Conservation (phyloP, 2,113 vertebrate genomes). For the Labeo catla region DNA sequence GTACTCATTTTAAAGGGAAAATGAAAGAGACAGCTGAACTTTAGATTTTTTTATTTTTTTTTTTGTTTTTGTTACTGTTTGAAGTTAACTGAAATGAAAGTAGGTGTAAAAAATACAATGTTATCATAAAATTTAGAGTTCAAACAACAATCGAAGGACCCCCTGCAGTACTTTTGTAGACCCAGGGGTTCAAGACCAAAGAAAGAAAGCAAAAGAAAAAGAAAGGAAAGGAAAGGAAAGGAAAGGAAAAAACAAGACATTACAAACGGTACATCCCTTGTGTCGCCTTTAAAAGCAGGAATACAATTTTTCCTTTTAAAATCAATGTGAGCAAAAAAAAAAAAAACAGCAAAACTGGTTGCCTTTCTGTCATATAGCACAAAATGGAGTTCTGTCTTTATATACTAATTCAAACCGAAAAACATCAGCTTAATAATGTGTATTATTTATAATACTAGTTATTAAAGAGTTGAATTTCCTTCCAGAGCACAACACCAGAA, state of each 20-base stretch:
- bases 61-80: neutral
- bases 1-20: too few relatives aligned
- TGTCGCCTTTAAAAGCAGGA: neutral
- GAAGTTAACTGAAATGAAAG: neutral
- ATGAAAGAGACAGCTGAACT: too few relatives aligned
- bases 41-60: too few relatives aligned
- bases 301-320: neutral
- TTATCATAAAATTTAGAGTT: neutral
- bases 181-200: neutral
- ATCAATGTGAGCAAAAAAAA: neutral
- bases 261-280: neutral
- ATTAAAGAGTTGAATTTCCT: neutral
- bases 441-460: neutral
- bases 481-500: neutral
- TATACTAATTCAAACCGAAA: neutral
- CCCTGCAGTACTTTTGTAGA: neutral
- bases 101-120: neutral
- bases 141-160: neutral
- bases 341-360: too few relatives aligned
- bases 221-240: too few relatives aligned
- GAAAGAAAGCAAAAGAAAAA: neutral
- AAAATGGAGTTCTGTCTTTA: neutral
- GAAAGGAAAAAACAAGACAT: neutral
- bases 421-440: neutral
- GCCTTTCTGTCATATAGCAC: neutral